Conservation (phyloP, 2,113 vertebrate species). For the Cyprinodon brontotheroides region DNA sequence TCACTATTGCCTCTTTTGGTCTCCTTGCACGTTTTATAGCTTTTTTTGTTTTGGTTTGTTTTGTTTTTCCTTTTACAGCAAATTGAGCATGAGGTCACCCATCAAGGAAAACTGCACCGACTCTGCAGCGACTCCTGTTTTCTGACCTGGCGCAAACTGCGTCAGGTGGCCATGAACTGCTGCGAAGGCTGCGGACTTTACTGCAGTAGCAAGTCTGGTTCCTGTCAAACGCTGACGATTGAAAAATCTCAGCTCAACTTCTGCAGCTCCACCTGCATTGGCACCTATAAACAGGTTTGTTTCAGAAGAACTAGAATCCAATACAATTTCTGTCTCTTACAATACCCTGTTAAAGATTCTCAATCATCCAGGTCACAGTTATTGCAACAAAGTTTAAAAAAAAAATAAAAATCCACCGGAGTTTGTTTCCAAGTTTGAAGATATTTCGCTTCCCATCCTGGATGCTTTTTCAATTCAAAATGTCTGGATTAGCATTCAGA, state of each 20-base stretch:
- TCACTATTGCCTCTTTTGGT: background rate
- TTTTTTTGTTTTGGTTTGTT: no score
- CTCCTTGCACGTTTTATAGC: background rate
- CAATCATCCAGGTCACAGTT: no score
- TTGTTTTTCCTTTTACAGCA: slow-evolving; percentile 18
- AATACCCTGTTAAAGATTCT: no score
- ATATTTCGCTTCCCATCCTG: no score
- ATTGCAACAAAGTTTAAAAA: no score
- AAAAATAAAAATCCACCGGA: no score
- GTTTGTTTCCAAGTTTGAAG: no score
- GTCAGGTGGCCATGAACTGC: slow-evolving; percentile 95
- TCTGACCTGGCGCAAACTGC: slow-evolving; percentile 90
- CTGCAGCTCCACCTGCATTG: slow-evolving; percentile 88
- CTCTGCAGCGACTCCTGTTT: slow-evolving; percentile 95
- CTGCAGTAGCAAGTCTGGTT: slow-evolving; percentile 88
- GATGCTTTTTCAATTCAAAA: no score
- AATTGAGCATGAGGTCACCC: slow-evolving; percentile 96
- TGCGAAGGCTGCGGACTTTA: slow-evolving; percentile 95
- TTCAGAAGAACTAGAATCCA: background rate
- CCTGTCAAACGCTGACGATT: slow-evolving; percentile 87
- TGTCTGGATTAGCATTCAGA: no score
- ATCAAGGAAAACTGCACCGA: slow-evolving; percentile 91
- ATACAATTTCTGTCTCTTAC: background rate
- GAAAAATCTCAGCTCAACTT: slow-evolving; percentile 92
- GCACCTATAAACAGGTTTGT: slow-evolving; percentile 89